phyloP scores from a whole-genome alignment of 2,113 vertebrate genomes.

The Ceyx margarethae region DNA sequence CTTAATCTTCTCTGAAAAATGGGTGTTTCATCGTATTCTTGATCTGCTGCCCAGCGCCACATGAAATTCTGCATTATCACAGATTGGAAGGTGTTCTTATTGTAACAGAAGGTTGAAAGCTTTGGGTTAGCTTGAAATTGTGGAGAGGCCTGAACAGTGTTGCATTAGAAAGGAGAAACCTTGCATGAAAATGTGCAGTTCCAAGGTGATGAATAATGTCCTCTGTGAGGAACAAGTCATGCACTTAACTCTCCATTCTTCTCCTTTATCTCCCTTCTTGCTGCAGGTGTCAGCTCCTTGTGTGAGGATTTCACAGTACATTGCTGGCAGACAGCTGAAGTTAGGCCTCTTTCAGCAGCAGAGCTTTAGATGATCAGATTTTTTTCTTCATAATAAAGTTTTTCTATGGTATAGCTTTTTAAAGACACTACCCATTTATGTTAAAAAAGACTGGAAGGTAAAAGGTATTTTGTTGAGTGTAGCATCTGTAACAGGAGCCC shows the following conservation, averaged over 20 bases:
- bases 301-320: not conserved
- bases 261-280: not conserved
- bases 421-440: too few relatives aligned
- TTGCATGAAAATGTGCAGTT: not conserved
- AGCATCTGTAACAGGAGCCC: too few relatives aligned
- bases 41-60: not conserved
- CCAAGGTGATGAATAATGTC: not conserved
- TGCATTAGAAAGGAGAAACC: not conserved
- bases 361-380: not conserved
- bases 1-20: conserved; percentile 46
- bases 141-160: not conserved
- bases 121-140: not conserved
- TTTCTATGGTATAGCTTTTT: too few relatives aligned
- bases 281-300: not conserved
- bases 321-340: not conserved
- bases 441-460: too few relatives aligned
- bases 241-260: not conserved
- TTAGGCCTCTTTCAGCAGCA: not conserved
- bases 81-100: not conserved
- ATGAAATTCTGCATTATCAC: not conserved
- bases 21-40: conserved; percentile 3
- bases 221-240: not conserved
- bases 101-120: not conserved
- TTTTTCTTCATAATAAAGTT: too few relatives aligned
- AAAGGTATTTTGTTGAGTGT: too few relatives aligned